phyloP scores from a whole-genome alignment of 2,113 vertebrate species.

The Pontoporia blainvillei region DNA sequence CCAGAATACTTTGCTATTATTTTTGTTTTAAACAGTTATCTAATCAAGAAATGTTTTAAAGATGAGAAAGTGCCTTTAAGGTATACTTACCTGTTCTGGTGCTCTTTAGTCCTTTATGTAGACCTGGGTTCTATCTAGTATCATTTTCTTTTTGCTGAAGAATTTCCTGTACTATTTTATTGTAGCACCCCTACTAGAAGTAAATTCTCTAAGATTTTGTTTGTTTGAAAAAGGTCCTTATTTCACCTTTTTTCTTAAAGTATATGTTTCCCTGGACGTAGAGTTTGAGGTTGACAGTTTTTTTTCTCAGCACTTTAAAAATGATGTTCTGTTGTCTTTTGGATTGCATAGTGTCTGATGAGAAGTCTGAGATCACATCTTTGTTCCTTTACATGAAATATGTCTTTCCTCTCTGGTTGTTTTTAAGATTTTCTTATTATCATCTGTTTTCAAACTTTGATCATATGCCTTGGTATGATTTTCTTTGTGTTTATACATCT shows the following conservation, averaged over 20 bases:
- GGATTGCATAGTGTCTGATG: neutral
- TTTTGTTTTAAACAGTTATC: neutral
- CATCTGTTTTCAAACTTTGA: neutral
- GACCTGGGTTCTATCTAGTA: neutral
- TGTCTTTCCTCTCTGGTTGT: neutral
- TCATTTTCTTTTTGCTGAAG: neutral
- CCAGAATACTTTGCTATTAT: neutral
- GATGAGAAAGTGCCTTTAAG: neutral
- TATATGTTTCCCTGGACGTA: neutral
- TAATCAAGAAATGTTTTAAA: neutral
- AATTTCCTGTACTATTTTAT: neutral
- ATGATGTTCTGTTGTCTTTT: neutral
- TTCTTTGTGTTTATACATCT: neutral
- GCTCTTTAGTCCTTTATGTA: too few species aligned
- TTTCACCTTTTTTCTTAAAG: neutral
- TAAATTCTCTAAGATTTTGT: neutral
- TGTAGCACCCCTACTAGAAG: neutral
- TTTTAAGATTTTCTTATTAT: neutral
- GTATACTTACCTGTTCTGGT: neutral
- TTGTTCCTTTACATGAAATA: neutral
- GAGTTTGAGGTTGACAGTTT: neutral
- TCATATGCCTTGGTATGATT: neutral
- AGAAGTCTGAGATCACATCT: neutral
- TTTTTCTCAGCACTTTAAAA: neutral
- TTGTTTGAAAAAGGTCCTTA: neutral